Conservation (phyloP, 2,113 vertebrate genomes). For the Stercorarius parasiticus region DNA sequence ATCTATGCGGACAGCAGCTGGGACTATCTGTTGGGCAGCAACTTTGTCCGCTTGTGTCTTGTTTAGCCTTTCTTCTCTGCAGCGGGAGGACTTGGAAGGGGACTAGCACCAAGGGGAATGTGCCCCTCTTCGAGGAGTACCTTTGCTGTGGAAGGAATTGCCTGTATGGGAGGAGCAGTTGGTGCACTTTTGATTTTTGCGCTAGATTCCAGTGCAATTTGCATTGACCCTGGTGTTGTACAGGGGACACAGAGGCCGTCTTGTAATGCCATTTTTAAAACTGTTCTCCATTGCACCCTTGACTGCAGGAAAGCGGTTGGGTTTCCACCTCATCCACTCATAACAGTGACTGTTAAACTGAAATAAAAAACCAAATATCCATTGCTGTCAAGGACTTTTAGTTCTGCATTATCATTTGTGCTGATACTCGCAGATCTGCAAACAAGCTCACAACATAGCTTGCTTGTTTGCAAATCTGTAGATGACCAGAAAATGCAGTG, state of each 20-base stretch:
- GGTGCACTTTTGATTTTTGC: neutral
- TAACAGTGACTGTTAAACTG: neutral
- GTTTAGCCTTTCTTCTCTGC: neutral
- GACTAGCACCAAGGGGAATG: neutral
- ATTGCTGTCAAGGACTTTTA: conserved; percentile 39
- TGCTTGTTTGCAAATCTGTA: conserved; percentile 8
- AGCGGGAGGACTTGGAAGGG: neutral
- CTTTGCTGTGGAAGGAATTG: neutral
- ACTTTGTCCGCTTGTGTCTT: neutral
- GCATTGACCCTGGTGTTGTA: neutral
- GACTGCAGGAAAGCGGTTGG: neutral
- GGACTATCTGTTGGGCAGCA: neutral
- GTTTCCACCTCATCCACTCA: neutral
- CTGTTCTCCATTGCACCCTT: neutral
- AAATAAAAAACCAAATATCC: neutral
- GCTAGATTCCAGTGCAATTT: neutral
- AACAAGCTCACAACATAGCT: neutral
- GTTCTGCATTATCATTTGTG: conserved; percentile 56
- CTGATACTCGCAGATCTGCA: conserved; percentile 56
- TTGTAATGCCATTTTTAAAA: neutral
- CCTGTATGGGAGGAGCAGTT: neutral
- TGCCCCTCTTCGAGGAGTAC: neutral
- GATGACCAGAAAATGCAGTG: conserved; percentile 6
- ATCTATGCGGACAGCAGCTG: neutral
- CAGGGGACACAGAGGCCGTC: neutral